A percentile compares a stretch with the other conserved stretches of the same genome.
Conservation (phyloP, 2,113 vertebrate genomes). For the Todiramphus chloris region DNA sequence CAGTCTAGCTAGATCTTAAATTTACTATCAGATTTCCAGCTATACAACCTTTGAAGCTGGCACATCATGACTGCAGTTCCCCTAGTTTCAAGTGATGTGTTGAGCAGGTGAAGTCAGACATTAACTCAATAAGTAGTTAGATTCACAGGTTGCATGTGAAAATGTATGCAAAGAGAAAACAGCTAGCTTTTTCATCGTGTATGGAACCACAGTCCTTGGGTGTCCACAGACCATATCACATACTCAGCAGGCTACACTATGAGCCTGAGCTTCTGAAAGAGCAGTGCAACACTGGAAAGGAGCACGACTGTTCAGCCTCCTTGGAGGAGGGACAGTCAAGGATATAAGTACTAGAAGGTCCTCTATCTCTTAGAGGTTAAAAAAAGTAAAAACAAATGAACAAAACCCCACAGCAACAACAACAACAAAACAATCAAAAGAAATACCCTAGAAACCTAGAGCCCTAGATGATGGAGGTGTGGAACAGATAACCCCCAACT, state of each 20-base stretch:
- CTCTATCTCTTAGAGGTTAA: neutral
- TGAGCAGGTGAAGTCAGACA: neutral
- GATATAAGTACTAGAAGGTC: neutral
- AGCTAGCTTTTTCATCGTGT: neutral
- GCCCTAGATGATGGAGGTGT: neutral
- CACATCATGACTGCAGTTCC: neutral
- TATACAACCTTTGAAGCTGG: neutral
- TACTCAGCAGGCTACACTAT: neutral
- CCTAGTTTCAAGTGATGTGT: neutral
- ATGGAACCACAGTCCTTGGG: accelerated
- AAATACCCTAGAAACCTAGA: no score
- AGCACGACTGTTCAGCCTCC: neutral
- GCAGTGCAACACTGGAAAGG: neutral
- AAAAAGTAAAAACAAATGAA: neutral
- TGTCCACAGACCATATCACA: neutral
- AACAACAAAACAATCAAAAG: neutral
- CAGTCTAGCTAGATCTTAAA: neutral
- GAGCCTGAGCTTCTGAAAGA: neutral
- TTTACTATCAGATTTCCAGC: neutral
- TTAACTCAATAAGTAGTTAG: neutral
- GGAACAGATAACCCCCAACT: neutral
- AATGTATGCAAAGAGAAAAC: neutral
- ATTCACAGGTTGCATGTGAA: neutral
- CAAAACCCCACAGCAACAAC: no score
- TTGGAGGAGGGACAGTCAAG: neutral